Evolutionary conservation across 2,888 invertebrate species (phyloP).

Genomic region (Acrocyrtus sp.): DNA sequence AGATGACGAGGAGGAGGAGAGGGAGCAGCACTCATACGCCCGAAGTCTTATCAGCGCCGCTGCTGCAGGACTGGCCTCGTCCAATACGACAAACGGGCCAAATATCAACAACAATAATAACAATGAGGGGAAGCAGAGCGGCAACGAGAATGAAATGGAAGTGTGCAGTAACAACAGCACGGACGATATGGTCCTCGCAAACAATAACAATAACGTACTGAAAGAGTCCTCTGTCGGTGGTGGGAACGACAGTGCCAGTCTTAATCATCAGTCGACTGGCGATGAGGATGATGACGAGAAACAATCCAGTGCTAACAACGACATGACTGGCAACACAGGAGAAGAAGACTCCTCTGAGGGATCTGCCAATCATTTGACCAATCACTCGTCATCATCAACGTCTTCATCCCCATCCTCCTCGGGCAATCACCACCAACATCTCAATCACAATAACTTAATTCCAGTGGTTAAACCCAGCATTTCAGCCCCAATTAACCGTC

Average conservation of each 20-base stretch:
- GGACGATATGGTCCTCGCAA: constrained; percentile 29
- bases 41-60: constrained; percentile 38
- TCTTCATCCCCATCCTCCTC: constrained; percentile 23
- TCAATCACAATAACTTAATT: constrained; percentile 60
- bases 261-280: not conserved
- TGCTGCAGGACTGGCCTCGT: constrained; percentile 43
- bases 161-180: constrained; percentile 37
- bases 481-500: constrained; percentile 62
- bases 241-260: not conserved
- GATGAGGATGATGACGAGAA: constrained; percentile 18
- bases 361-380: constrained; percentile 47
- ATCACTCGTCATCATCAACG: constrained; percentile 29
- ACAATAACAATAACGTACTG: constrained; percentile 18
- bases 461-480: constrained; percentile 61
- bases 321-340: constrained; percentile 7
- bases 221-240: not conserved
- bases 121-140: constrained; percentile 2
- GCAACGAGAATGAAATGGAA: constrained; percentile 18
- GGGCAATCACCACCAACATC: constrained; percentile 33
- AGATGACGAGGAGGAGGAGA: constrained; percentile 55
- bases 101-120: constrained; percentile 31
- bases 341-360: constrained; percentile 26
- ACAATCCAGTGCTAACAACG: not conserved
- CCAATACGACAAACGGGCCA: constrained; percentile 20
- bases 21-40: constrained; percentile 42